Conservation (phyloP, 2,888 invertebrate species). For the Pterostichus madidus region DNA sequence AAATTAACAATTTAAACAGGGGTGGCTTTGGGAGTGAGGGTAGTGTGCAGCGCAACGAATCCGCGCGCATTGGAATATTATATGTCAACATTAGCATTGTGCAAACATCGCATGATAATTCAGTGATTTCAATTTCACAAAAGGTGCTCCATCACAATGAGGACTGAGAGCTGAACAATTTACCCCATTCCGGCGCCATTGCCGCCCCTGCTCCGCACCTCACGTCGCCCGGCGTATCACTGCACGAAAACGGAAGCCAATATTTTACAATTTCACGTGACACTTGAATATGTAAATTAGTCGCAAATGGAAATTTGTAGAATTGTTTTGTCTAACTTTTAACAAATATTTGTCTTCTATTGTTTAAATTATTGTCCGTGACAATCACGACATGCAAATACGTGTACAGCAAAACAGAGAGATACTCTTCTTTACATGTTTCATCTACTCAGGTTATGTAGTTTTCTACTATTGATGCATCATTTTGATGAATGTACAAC, state of each 20-base stretch:
- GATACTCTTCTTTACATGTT: too few species aligned
- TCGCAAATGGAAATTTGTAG: slow-evolving; percentile 7
- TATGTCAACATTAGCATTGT: slow-evolving; percentile 54
- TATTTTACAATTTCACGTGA: slow-evolving; percentile 29
- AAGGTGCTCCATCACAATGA: slow-evolving; percentile 53
- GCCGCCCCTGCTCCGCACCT: neutral
- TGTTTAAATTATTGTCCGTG: slow-evolving; percentile 12
- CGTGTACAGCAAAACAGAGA: too few species aligned
- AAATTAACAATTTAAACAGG: slow-evolving; percentile 31
- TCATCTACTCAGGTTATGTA: too few species aligned
- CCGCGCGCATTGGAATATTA: slow-evolving; percentile 19
- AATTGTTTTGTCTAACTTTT: slow-evolving; percentile 17
- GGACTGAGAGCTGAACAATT: slow-evolving; percentile 35
- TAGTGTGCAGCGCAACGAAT: neutral
- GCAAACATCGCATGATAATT: slow-evolving; percentile 55
- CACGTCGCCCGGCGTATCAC: neutral
- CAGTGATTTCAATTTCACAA: slow-evolving; percentile 53
- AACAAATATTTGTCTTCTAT: slow-evolving; percentile 25
- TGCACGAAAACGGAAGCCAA: slow-evolving; percentile 22
- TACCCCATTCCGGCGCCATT: slow-evolving; percentile 7
- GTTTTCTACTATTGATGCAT: too few species aligned
- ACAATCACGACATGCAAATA: too few species aligned
- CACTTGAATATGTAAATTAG: slow-evolving; percentile 30
- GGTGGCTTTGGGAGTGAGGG: neutral
- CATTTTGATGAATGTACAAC: too few species aligned